Conservation (phyloP, 2,797 vertebrate genomes). For the Scleropages formosus region DNA sequence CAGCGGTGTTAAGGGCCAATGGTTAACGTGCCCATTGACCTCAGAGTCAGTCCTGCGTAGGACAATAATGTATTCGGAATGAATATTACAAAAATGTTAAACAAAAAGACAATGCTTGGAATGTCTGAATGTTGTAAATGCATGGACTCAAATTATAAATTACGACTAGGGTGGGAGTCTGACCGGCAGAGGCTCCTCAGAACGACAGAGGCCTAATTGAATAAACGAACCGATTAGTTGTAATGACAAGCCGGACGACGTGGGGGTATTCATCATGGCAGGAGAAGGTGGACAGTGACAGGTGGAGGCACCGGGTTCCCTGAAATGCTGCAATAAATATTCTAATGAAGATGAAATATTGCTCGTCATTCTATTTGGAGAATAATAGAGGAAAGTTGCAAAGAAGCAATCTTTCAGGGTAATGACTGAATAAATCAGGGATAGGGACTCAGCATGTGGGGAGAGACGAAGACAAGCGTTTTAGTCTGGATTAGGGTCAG, state of each 20-base stretch:
- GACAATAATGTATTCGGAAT: conserved; percentile 1
- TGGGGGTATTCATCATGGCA: conserved; percentile 47
- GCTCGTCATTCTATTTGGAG: conserved; percentile 70
- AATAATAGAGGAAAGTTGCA: conserved; percentile 74
- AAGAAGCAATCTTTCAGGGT: conserved; percentile 79
- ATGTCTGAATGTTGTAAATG: conserved; percentile 38
- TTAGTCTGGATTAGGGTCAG: conserved; percentile 64
- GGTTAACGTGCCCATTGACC: neutral
- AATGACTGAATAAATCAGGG: conserved; percentile 83
- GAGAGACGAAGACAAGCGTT: conserved; percentile 72
- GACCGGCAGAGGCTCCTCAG: conserved; percentile 65
- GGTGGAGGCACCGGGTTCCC: conserved; percentile 59
- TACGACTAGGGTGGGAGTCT: conserved; percentile 50
- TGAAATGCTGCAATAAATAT: conserved; percentile 70
- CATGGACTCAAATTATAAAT: conserved; percentile 54
- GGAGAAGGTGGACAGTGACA: conserved; percentile 49
- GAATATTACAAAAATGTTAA: conserved; percentile 27
- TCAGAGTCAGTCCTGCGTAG: conserved; percentile 1
- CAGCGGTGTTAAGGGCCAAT: neutral
- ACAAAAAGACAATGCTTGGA: conserved; percentile 21
- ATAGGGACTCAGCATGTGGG: conserved; percentile 63
- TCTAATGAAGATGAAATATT: conserved; percentile 70
- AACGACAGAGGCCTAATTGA: conserved; percentile 66
- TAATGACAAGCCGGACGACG: conserved; percentile 59
- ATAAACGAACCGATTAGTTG: conserved; percentile 64